Percentiles rank a stretch among this genome's conserved stretches.
Conservation (phyloP, 2,113 vertebrate species). For the Mustela nigripes region DNA sequence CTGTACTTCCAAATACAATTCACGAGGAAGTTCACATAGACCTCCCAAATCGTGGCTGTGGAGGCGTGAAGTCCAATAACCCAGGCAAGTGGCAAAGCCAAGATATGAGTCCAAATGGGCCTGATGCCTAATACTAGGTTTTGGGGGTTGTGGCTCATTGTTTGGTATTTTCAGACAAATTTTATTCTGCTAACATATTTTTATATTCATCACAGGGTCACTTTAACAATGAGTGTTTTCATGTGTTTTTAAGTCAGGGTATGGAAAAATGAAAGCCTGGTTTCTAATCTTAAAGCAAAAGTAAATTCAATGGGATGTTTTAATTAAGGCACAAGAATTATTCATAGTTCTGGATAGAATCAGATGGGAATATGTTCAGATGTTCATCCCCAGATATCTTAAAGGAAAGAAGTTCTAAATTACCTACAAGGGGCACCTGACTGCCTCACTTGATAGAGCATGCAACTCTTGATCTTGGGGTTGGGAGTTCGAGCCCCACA, state of each 20-base stretch:
- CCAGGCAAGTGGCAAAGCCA: not conserved
- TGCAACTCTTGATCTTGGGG: not conserved
- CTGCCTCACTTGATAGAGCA: not conserved
- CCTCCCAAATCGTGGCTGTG: not conserved
- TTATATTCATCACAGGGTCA: not conserved
- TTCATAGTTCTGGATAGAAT: not conserved
- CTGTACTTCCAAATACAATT: not conserved
- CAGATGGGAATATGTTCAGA: not conserved
- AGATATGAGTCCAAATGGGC: not conserved
- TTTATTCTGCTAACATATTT: not conserved
- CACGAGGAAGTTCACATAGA: not conserved
- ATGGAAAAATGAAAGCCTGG: not conserved
- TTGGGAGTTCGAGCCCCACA: not conserved
- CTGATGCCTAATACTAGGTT: not conserved
- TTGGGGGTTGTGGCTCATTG: not conserved
- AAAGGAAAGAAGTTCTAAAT: not conserved
- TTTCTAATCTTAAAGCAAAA: conserved; percentile 14
- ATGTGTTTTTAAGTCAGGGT: not conserved
- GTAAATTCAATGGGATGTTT: conserved; percentile 3
- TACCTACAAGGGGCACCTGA: not conserved
- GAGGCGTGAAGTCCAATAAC: not conserved
- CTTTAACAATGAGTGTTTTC: not conserved
- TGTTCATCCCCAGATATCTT: not conserved
- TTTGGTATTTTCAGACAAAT: not conserved
- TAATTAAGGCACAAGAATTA: not conserved